Percentiles rank a stretch among this genome's conserved stretches.
phyloP scores from a whole-genome alignment of 53 echinoderm and acorn worm species.

The Antedon mediterranea region DNA sequence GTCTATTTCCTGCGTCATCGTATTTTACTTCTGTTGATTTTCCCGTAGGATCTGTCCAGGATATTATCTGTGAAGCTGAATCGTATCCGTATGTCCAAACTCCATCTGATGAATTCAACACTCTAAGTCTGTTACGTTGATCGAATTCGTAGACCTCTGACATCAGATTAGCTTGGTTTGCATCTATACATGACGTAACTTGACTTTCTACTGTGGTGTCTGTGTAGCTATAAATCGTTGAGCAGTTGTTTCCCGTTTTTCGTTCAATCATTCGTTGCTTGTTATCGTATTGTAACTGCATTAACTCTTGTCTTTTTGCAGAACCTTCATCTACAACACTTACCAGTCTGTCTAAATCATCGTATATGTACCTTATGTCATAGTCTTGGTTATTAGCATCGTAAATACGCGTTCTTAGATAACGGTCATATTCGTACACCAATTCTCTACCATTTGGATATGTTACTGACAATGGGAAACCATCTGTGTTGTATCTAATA shows the following conservation, averaged over 20 bases:
- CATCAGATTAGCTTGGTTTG: neutral
- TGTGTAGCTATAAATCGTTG: slow-evolving; percentile 12
- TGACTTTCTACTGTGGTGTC: neutral
- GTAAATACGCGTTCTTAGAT: slow-evolving; percentile 12
- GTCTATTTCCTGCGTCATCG: slow-evolving; percentile 16
- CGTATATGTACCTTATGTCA: slow-evolving; percentile 12
- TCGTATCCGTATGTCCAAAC: slow-evolving; percentile 23
- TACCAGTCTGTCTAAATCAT: slow-evolving; percentile 5
- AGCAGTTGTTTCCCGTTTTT: slow-evolving; percentile 19
- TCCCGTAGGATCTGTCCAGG: slow-evolving; percentile 25
- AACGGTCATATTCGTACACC: slow-evolving; percentile 18
- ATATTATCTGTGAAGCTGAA: slow-evolving; percentile 22
- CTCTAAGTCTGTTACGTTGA: slow-evolving; percentile 2
- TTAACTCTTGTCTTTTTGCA: neutral
- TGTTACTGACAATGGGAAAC: slow-evolving; percentile 13
- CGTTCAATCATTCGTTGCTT: slow-evolving; percentile 7
- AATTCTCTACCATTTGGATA: slow-evolving; percentile 24
- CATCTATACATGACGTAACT: neutral
- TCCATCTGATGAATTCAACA: slow-evolving; percentile 14
- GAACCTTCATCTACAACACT: slow-evolving; percentile 4
- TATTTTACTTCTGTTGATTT: slow-evolving; percentile 12
- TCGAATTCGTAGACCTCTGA: slow-evolving; percentile 17
- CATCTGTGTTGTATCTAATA: slow-evolving; percentile 16
- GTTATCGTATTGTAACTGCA: slow-evolving; percentile 17
- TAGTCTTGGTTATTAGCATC: slow-evolving; percentile 23